Base-by-base conservation (phyloP, 2,797 vertebrate genomes). In the Eurystomus glaucurus region DNA sequence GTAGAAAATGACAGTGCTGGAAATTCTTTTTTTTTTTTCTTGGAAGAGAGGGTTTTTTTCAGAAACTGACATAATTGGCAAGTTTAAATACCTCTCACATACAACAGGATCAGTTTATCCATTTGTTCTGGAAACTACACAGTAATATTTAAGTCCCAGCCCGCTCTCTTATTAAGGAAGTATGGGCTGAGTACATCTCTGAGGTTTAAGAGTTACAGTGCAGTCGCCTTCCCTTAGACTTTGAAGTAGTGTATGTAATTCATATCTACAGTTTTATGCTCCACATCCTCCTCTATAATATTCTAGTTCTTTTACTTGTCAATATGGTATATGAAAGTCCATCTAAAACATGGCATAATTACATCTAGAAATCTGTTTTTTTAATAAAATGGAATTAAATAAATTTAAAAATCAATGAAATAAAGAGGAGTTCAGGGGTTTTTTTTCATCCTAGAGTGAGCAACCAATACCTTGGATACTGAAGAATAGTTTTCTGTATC, bases 1-100 rank as follows among this genome's bases (percentile, higher is more conserved):
- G 33, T 71, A 93, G 76, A 91, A 94, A 95, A 94, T 65, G 66
- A 60, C 50, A 92, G 54, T 60, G 35, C 60, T 91, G 46, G 72
- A 94, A 94, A 91, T 84, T 78, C 78, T 13, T 4, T 75, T 76
- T 89, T 76, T 89, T 82, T 87, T 60, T 51, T 25, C 23, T 79
- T 76, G 77, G 25, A 91, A 91, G 26, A 48, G n/a, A 43, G 43
- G 29, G 0, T n/a, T 88, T 91, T 80, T 90, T 88, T 58, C n/a
- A 87, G 66, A 82, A 19, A 60, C 14, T 14, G 66, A 29, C 60
- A 58, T 92, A 91, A 96, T 48, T 93, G 78, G 64, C 50, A 95
- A 46, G 26, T 90, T 89, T 79, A 89, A 90, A 86, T 89, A 92
- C 7, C 43, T 79, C 84, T 80, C 90, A 62, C 31, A 82, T 80